phyloP scores from a whole-genome alignment of 2,888 invertebrate genomes.

The Catocala nupta region DNA sequence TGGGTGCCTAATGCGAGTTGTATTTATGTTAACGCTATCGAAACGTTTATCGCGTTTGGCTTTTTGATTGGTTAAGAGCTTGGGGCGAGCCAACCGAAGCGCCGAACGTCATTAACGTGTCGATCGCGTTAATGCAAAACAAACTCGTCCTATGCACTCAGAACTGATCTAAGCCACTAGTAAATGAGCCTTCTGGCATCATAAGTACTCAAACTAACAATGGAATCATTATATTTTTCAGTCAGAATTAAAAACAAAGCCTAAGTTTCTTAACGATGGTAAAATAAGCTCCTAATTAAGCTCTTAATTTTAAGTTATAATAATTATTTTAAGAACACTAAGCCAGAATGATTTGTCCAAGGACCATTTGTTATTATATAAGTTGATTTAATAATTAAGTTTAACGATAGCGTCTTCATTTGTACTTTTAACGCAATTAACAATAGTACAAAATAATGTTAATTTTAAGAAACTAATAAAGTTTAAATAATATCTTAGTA shows the following conservation, averaged over 20 bases:
- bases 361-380: slow-evolving; percentile 26
- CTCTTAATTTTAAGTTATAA: background rate
- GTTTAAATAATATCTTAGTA: slow-evolving; percentile 34
- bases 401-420: slow-evolving; percentile 43
- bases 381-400: slow-evolving; percentile 23
- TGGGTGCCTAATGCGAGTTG: too few species aligned
- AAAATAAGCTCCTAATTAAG: background rate
- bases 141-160: too few species aligned
- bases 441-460: slow-evolving; percentile 58
- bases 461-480: slow-evolving; percentile 55
- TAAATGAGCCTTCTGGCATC: too few species aligned
- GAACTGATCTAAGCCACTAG: too few species aligned
- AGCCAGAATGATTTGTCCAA: slow-evolving; percentile 31
- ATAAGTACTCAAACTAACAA: too few species aligned
- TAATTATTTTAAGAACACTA: slow-evolving; percentile 30
- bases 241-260: background rate
- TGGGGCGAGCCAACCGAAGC: too few species aligned
- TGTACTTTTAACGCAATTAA: slow-evolving; percentile 52
- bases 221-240: background rate
- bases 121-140: too few species aligned
- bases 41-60: too few species aligned
- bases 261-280: background rate
- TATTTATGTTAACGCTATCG: too few species aligned
- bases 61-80: too few species aligned
- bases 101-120: too few species aligned